Evolutionary conservation across 2,888 invertebrate species (phyloP).

Genomic region (Luperina testacea): DNA sequence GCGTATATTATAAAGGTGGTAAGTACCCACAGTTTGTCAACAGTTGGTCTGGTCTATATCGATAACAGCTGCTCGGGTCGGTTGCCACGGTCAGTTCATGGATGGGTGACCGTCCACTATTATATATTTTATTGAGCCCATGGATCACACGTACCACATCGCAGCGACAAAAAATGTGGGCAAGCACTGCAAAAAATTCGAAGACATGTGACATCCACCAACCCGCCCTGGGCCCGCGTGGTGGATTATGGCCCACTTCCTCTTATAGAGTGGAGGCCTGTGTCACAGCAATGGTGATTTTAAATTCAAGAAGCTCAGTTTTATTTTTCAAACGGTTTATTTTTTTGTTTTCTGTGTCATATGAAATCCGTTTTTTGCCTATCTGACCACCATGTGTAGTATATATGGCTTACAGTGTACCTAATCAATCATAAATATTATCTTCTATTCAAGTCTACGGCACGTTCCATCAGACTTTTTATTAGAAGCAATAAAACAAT

Average conservation of each 20-base stretch:
- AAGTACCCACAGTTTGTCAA: too few relatives aligned
- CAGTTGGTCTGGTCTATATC: too few relatives aligned
- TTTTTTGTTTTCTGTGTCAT: neutral
- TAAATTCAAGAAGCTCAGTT: neutral
- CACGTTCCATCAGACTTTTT: conserved; percentile 23
- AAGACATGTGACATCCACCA: neutral
- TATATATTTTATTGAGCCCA: neutral
- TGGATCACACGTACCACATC: too few relatives aligned
- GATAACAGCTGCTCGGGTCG: neutral
- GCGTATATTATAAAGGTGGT: too few relatives aligned
- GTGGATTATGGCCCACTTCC: neutral
- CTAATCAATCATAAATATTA: conserved; percentile 16
- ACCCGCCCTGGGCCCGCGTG: neutral
- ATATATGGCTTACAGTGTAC: neutral
- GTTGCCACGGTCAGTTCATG: neutral
- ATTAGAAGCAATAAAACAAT: conserved; percentile 9
- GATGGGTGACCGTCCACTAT: neutral
- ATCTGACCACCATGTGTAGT: too few relatives aligned
- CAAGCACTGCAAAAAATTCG: neutral
- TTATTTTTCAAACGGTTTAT: neutral
- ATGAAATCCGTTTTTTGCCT: neutral
- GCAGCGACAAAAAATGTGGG: too few relatives aligned
- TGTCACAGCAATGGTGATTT: neutral
- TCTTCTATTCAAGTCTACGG: conserved; percentile 5
- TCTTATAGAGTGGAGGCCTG: neutral